Evolutionary conservation across 2,113 vertebrate species (phyloP).

Genomic region (Tenebrosternarchus preto): DNA sequence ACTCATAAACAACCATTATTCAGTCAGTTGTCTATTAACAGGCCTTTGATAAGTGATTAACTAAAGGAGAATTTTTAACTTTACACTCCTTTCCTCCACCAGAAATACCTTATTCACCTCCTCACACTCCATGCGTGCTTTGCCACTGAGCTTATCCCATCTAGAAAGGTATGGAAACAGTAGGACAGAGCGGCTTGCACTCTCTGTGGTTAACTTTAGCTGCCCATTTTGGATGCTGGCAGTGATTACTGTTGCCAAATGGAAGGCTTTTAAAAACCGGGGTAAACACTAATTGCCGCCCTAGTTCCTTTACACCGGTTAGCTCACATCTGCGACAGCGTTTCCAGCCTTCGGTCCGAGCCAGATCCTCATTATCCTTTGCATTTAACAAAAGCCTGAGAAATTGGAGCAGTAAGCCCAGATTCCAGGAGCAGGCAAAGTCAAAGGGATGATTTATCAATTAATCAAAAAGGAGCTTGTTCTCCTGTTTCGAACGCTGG

Average conservation of each 20-base stretch:
- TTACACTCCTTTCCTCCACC: neutral
- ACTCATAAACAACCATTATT: slow-evolving; percentile 31
- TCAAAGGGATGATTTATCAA: slow-evolving; percentile 69
- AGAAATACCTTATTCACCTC: neutral
- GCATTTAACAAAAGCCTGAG: slow-evolving; percentile 76
- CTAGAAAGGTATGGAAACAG: neutral
- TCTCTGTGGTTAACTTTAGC: slow-evolving; percentile 19
- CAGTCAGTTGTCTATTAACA: slow-evolving; percentile 31
- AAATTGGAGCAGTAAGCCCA: slow-evolving; percentile 73
- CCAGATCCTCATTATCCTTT: slow-evolving; percentile 77
- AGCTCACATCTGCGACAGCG: slow-evolving; percentile 76
- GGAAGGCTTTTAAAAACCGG: slow-evolving; percentile 28
- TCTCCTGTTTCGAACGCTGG: neutral
- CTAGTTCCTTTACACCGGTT: slow-evolving; percentile 79
- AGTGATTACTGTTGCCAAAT: slow-evolving; percentile 33
- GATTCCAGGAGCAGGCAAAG: slow-evolving; percentile 67
- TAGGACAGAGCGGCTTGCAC: neutral
- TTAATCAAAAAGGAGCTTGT: slow-evolving; percentile 65
- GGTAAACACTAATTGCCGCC: slow-evolving; percentile 76
- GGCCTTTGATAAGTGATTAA: slow-evolving; percentile 24
- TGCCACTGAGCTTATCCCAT: neutral
- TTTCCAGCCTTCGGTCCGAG: slow-evolving; percentile 75
- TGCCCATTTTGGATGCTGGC: neutral
- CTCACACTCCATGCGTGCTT: neutral
- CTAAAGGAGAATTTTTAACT: neutral